Evolutionary conservation across 2,113 vertebrate genomes (phyloP).

Genomic region (Athene noctua): DNA sequence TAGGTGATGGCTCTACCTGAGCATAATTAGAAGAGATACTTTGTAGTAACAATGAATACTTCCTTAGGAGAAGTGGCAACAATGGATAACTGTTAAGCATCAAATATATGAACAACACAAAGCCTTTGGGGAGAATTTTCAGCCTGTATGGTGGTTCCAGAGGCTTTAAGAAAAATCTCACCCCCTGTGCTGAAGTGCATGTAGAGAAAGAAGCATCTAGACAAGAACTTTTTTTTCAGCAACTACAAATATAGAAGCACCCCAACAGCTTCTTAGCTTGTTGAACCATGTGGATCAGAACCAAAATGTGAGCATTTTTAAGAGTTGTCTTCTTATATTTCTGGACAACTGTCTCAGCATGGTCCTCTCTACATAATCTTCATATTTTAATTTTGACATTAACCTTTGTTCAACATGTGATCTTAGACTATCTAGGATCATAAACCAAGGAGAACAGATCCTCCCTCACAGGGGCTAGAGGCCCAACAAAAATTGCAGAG

Average conservation of each 20-base stretch:
- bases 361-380: neutral
- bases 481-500: neutral
- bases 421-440: neutral
- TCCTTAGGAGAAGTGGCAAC: neutral
- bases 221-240: neutral
- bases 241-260: fast-evolving
- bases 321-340: neutral
- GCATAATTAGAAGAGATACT: neutral
- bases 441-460: neutral
- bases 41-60: neutral
- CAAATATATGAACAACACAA: neutral
- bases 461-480: neutral
- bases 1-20: neutral
- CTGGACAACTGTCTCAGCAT: no score
- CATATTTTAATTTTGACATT: neutral
- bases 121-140: neutral
- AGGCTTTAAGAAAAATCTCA: neutral
- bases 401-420: neutral
- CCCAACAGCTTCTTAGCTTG: neutral
- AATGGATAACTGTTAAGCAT: neutral
- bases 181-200: neutral
- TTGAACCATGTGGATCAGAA: neutral
- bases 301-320: fast-evolving
- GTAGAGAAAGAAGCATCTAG: neutral
- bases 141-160: neutral